These are phyloP conservation scores for Timema cristinae DNA, from an alignment of 2,888 invertebrate species.

Conservation along the genomic window DNA sequence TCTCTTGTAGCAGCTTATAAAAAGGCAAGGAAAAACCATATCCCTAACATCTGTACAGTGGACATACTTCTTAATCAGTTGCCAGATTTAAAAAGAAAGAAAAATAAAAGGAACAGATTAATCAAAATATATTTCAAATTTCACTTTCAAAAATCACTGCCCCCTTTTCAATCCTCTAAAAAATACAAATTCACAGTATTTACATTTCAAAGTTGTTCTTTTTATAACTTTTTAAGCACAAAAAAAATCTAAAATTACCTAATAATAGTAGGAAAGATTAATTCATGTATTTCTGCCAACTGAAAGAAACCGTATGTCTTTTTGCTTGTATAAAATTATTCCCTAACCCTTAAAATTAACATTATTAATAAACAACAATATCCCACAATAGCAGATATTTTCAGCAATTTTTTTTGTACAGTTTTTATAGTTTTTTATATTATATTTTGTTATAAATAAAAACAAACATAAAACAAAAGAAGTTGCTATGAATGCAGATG, in stretches of 20 bases:
- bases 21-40: slow-evolving; percentile 32
- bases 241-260: slow-evolving; percentile 20
- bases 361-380: slow-evolving; percentile 24
- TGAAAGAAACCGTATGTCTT: slow-evolving; percentile 25
- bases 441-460: slow-evolving; percentile 1
- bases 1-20: slow-evolving; percentile 31
- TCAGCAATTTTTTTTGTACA: slow-evolving; percentile 10
- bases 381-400: slow-evolving; percentile 18
- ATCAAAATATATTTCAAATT: not conserved
- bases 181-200: slow-evolving; percentile 4
- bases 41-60: slow-evolving; percentile 26
- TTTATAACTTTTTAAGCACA: slow-evolving; percentile 8
- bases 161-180: slow-evolving; percentile 17
- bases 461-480: not conserved
- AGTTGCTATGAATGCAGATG: not conserved
- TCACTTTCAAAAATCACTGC: not conserved
- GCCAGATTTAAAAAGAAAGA: slow-evolving; percentile 22
- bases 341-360: slow-evolving; percentile 33
- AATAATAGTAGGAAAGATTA: slow-evolving; percentile 24
- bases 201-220: slow-evolving; percentile 12
- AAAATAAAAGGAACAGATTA: slow-evolving; percentile 10
- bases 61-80: slow-evolving; percentile 24
- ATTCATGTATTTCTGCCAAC: slow-evolving; percentile 19
- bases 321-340: slow-evolving; percentile 30
- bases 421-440: slow-evolving; percentile 8